Conservation (phyloP, 2,888 invertebrate genomes). For the Meteorus cinctellus region DNA sequence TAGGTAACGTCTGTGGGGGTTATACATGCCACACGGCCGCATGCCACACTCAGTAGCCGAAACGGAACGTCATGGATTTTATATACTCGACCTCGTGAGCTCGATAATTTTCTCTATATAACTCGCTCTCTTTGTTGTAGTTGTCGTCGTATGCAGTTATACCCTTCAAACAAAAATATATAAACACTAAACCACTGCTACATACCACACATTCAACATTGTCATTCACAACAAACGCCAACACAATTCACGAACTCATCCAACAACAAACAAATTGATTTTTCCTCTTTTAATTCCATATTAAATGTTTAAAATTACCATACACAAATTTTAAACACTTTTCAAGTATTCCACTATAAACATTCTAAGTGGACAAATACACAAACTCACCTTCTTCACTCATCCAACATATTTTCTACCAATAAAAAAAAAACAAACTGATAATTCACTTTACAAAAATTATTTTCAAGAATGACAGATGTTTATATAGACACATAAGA, state of each 20-base stretch:
- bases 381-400: background rate
- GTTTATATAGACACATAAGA: background rate
- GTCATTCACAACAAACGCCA: conserved; percentile 29
- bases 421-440: no score
- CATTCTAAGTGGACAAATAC: background rate
- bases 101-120: background rate
- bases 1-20: conserved; percentile 41
- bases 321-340: background rate
- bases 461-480: conserved; percentile 5
- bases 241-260: background rate
- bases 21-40: conserved; percentile 6
- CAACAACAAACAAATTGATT: conserved; percentile 27
- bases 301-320: background rate
- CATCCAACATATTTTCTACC: no score
- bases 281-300: background rate
- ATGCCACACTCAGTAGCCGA: conserved; percentile 28
- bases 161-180: background rate
- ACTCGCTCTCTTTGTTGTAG: background rate
- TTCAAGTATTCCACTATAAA: background rate
- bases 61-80: conserved; percentile 28
- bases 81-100: conserved; percentile 26
- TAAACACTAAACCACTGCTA: background rate
- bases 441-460: background rate
- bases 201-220: conserved; percentile 1
- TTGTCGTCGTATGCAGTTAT: background rate